These are phyloP conservation scores for Squalus acanthias DNA, from an alignment of 2,797 vertebrate species.

Conservation along the genomic window DNA sequence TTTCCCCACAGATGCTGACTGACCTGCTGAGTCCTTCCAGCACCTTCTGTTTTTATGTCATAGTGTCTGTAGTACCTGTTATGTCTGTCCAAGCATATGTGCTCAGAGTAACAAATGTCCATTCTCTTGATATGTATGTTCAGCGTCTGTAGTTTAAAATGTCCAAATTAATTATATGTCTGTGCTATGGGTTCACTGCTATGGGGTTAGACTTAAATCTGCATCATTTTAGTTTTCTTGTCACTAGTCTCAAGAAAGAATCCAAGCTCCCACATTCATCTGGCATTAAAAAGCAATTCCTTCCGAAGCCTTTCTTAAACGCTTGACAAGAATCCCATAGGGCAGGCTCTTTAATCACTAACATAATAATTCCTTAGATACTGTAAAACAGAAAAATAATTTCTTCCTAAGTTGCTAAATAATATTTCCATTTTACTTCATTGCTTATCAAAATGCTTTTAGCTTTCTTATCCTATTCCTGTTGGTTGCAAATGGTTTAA, in stretches of 20 bases:
- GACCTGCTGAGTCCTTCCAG: too few relatives aligned
- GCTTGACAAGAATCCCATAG: not conserved
- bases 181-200: not conserved
- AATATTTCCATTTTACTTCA: not conserved
- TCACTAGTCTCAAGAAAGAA: not conserved
- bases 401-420: not conserved
- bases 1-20: too few relatives aligned
- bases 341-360: not conserved
- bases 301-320: not conserved
- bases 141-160: not conserved
- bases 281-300: not conserved
- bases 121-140: not conserved
- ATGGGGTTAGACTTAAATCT: not conserved
- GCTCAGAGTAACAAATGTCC: too few relatives aligned
- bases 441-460: not conserved
- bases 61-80: too few relatives aligned
- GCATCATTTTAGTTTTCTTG: not conserved
- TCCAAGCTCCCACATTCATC: not conserved
- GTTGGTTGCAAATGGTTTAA: not conserved
- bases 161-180: not conserved
- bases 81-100: too few relatives aligned
- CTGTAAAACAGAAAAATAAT: not conserved
- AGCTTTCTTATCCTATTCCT: not conserved
- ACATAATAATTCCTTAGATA: not conserved
- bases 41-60: too few relatives aligned